Conservation (phyloP, 2,888 invertebrate species). For the Chromoteleia sp. region DNA sequence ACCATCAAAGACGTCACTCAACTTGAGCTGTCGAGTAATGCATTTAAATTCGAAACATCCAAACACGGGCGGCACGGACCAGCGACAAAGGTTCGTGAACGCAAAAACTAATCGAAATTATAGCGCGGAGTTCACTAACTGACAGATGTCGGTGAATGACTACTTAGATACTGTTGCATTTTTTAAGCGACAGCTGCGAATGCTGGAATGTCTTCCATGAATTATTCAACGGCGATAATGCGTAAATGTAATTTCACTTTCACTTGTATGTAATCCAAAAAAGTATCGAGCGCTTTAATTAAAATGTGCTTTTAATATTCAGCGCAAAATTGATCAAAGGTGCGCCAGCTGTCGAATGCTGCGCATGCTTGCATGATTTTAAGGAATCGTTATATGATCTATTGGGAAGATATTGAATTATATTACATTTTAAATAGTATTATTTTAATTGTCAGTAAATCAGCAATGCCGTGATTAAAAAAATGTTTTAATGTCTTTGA, state of each 20-base stretch:
- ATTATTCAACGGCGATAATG: background rate
- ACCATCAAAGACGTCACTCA: constrained; percentile 86
- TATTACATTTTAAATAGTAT: too few species aligned
- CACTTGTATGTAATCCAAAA: background rate
- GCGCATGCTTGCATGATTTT: too few species aligned
- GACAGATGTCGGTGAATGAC: background rate
- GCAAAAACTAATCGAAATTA: background rate
- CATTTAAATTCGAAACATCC: constrained; percentile 88
- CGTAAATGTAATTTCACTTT: background rate
- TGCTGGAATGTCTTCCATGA: background rate
- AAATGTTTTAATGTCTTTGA: too few species aligned
- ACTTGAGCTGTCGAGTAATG: constrained; percentile 86
- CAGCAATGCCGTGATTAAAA: too few species aligned
- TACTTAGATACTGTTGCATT: background rate
- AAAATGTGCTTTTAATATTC: background rate
- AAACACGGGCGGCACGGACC: constrained; percentile 88
- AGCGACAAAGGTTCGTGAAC: constrained; percentile 82
- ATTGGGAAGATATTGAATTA: too few species aligned
- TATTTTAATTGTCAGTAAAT: too few species aligned
- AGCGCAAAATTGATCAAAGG: too few species aligned
- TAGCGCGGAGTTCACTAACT: background rate
- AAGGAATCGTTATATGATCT: too few species aligned
- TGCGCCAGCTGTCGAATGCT: too few species aligned
- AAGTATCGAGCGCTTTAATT: background rate
- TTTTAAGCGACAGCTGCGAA: constrained; percentile 4